These are phyloP conservation scores for Sebastes diploproa DNA, from an alignment of 2,797 vertebrate genomes.

Conservation along the genomic window DNA sequence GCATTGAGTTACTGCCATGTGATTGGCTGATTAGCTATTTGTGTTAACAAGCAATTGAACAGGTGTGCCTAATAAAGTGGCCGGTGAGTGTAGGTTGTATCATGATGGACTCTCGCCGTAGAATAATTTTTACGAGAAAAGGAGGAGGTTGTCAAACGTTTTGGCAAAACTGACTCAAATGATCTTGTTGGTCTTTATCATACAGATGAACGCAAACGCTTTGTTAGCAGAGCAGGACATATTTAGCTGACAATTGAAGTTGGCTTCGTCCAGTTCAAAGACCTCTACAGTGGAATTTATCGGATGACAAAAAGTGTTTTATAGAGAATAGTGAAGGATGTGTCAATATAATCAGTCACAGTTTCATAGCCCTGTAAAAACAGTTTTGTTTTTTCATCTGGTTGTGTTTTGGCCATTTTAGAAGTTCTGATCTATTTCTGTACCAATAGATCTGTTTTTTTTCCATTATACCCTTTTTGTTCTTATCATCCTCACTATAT, in stretches of 20 bases:
- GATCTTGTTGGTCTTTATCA: neutral
- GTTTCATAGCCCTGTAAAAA: constrained; percentile 4
- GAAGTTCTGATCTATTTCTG: constrained; percentile 1
- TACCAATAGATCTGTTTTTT: neutral
- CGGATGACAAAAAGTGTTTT: constrained; percentile 9
- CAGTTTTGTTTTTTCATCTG: neutral
- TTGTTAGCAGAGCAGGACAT: neutral
- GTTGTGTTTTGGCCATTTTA: neutral
- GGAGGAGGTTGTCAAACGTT: neutral
- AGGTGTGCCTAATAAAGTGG: too few relatives aligned
- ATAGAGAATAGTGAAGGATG: neutral
- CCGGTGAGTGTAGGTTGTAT: neutral
- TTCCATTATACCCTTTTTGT: neutral
- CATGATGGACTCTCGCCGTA: neutral
- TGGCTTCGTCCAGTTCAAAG: neutral
- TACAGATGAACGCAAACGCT: neutral
- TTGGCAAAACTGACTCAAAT: neutral
- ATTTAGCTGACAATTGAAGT: constrained; percentile 5
- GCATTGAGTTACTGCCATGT: too few relatives aligned
- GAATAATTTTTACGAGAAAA: neutral
- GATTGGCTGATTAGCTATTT: too few relatives aligned
- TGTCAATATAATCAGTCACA: constrained; percentile 20
- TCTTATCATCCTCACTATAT: neutral
- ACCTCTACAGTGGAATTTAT: neutral
- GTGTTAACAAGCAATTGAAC: too few relatives aligned